A percentile compares a stretch with the other conserved stretches of the same genome.
Evolutionary conservation across 1,140 invertebrate species (phyloP).

Genomic region (Drosophila santomea): DNA sequence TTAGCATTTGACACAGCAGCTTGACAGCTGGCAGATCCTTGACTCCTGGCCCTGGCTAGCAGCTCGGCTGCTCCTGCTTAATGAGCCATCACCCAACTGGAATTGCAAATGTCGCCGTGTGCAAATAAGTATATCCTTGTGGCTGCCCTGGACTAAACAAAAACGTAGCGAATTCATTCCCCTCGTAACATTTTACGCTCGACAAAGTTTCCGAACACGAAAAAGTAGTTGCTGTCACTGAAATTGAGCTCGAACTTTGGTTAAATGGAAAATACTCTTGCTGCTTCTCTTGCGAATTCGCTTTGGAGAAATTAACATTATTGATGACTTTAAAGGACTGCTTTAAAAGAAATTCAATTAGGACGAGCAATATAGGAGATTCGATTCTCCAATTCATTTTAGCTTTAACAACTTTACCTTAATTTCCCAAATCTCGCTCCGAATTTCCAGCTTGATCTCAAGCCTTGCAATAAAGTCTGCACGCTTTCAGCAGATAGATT

Average conservation of each 20-base stretch:
- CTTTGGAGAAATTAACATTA: neutral
- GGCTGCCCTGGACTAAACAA: constrained; percentile 20
- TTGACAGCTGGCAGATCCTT: constrained; percentile 58
- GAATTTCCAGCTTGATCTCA: constrained; percentile 4
- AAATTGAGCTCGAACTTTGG: constrained; percentile 1
- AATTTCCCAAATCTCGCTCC: constrained; percentile 7
- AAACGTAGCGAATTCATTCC: constrained; percentile 15
- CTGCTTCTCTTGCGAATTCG: neutral
- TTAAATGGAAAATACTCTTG: neutral
- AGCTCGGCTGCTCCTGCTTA: constrained; percentile 26
- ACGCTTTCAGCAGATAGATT: constrained; percentile 6
- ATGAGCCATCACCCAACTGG: constrained; percentile 68
- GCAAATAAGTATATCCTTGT: constrained; percentile 75
- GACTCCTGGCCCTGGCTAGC: constrained; percentile 15
- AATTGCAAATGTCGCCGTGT: constrained; percentile 69
- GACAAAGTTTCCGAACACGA: constrained; percentile 54
- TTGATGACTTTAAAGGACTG: neutral
- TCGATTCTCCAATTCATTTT: neutral
- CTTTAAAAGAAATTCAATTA: neutral
- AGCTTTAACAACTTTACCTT: neutral
- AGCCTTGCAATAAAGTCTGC: constrained; percentile 5
- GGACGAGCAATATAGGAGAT: too few species aligned
- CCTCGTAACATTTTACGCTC: constrained; percentile 63
- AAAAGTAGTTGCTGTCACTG: constrained; percentile 6
- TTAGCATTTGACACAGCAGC: constrained; percentile 82